A percentile compares a stretch with the other conserved stretches of the same genome.
Evolutionary conservation across 1,140 invertebrate species (phyloP).

Genomic region (Potamilus streckersoni): DNA sequence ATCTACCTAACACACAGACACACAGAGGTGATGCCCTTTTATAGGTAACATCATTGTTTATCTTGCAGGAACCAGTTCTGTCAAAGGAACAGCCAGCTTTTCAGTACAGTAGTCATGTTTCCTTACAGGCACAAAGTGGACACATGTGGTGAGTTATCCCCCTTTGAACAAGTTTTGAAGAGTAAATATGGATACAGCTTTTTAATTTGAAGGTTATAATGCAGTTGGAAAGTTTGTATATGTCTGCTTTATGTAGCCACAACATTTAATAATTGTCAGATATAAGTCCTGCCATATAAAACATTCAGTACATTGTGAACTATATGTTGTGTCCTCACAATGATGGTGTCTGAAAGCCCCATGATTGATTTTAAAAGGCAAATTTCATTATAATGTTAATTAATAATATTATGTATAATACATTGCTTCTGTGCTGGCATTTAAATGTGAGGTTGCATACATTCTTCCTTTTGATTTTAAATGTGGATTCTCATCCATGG

Average conservation of each 20-base stretch:
- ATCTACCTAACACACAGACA: not conserved
- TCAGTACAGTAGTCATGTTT: conserved; percentile 97
- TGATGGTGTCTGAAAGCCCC: too few species aligned
- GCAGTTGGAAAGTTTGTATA: not conserved
- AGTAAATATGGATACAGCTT: not conserved
- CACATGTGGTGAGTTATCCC: conserved; percentile 87
- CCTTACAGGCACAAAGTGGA: conserved; percentile 95
- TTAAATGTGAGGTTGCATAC: too few species aligned
- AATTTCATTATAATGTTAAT: too few species aligned
- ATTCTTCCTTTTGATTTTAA: too few species aligned
- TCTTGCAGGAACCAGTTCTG: conserved; percentile 83
- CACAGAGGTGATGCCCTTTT: not conserved
- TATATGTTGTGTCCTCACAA: too few species aligned
- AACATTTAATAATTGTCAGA: not conserved
- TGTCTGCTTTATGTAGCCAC: not conserved
- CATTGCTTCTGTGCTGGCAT: too few species aligned
- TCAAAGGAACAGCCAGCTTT: conserved; percentile 90
- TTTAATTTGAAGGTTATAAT: not conserved
- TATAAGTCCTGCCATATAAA: not conserved
- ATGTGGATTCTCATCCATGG: too few species aligned
- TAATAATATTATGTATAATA: too few species aligned
- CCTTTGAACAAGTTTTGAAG: not conserved
- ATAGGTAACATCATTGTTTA: conserved; percentile 10
- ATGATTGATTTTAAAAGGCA: too few species aligned
- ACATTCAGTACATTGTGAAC: not conserved